A percentile compares a stretch with the other conserved stretches of the same genome.
Conservation (phyloP, 2,113 vertebrate genomes). For the Dendrocopos noguchii region DNA sequence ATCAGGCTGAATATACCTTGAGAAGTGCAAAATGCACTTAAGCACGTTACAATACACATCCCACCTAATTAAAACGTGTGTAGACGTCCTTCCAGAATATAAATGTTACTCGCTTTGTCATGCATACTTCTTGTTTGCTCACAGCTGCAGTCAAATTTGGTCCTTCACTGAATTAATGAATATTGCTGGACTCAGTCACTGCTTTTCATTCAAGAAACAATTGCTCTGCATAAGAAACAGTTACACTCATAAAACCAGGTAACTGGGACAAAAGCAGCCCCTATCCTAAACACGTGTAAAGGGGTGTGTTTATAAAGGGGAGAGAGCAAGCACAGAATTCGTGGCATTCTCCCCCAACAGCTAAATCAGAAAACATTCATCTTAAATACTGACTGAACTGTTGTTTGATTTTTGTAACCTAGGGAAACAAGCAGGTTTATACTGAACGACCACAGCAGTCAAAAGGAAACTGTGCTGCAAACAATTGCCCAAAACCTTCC, state of each 20-base stretch:
- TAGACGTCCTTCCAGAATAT: neutral
- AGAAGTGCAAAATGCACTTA: neutral
- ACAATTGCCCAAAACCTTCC: neutral
- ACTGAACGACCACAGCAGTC: neutral
- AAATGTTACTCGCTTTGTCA: neutral
- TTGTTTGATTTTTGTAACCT: slow-evolving; percentile 7
- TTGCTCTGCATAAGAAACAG: neutral
- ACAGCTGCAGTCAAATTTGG: neutral
- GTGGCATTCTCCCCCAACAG: neutral
- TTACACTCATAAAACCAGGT: neutral
- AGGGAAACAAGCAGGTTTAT: neutral
- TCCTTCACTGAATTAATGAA: neutral
- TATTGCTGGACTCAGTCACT: neutral
- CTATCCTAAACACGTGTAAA: neutral
- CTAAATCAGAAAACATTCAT: neutral
- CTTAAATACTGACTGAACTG: neutral
- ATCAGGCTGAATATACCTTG: neutral
- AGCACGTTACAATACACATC: neutral
- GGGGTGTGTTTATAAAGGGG: neutral
- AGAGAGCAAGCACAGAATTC: neutral
- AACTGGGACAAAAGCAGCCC: neutral
- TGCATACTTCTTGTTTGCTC: neutral
- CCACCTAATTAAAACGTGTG: neutral
- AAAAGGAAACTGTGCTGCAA: neutral
- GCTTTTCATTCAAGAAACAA: neutral